These are phyloP conservation scores for Oryzias curvinotus DNA, from an alignment of 2,113 vertebrate genomes.

Conservation along the genomic window DNA sequence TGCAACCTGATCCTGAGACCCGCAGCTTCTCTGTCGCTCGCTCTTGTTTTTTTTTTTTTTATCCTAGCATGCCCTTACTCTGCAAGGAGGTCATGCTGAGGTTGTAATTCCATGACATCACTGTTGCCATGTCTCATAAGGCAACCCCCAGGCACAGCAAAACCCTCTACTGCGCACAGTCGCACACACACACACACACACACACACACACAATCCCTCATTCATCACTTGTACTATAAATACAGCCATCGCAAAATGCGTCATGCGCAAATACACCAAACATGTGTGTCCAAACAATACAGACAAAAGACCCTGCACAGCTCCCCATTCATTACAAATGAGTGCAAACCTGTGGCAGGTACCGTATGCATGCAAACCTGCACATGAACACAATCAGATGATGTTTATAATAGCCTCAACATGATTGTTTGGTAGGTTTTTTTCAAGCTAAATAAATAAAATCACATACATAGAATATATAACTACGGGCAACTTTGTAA, in stretches of 20 bases:
- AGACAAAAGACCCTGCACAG: not conserved
- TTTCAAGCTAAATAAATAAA: too few species aligned
- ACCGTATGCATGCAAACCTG: constrained; percentile 3
- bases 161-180: constrained; percentile 39
- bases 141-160: constrained; percentile 58
- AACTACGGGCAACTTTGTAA: too few species aligned
- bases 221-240: constrained; percentile 30
- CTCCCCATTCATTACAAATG: not conserved
- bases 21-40: constrained; percentile 17
- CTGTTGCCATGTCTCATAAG: constrained; percentile 73
- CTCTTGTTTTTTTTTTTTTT: constrained; percentile 23
- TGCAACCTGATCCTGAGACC: constrained; percentile 44
- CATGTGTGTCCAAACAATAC: not conserved
- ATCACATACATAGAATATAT: too few species aligned
- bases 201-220: constrained; percentile 7
- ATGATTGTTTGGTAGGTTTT: too few species aligned
- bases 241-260: constrained; percentile 4
- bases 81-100: constrained; percentile 62
- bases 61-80: constrained; percentile 29
- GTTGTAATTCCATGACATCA: constrained; percentile 77
- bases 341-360: not conserved
- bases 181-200: constrained; percentile 29
- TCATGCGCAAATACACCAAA: not conserved
- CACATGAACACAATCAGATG: too few species aligned
- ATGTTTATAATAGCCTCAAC: too few species aligned